A percentile compares a stretch with the other conserved stretches of the same genome.
Conservation (phyloP, 2,113 vertebrate genomes). For the Ictidomys tridecemlineatus region DNA sequence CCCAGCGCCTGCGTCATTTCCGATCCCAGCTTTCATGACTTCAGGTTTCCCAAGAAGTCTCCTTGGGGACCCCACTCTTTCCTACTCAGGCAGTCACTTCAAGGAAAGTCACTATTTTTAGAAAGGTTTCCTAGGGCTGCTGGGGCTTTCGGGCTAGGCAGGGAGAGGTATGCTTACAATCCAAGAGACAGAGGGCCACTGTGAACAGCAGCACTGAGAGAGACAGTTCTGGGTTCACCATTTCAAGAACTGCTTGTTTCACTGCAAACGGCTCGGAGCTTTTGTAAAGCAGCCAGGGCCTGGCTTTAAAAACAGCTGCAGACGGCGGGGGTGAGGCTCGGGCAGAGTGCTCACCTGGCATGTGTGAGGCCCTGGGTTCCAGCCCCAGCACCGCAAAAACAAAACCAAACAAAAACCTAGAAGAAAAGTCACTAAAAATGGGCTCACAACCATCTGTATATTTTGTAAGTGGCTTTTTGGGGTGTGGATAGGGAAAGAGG, state of each 20-base stretch:
- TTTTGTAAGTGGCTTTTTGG: background rate
- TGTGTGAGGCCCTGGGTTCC: background rate
- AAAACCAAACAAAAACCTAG: background rate
- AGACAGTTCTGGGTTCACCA: background rate
- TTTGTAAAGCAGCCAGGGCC: background rate
- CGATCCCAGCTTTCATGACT: background rate
- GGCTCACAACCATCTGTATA: background rate
- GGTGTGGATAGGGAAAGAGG: background rate
- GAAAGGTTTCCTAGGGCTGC: background rate
- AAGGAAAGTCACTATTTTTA: constrained; percentile 66
- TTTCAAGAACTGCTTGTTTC: background rate
- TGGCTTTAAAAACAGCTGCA: background rate
- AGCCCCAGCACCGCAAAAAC: background rate
- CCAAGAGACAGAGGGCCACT: background rate
- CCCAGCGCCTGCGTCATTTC: background rate
- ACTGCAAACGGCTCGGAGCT: background rate
- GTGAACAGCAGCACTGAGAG: background rate
- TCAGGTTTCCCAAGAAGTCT: constrained; percentile 40
- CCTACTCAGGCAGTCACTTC: background rate
- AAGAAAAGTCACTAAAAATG: background rate
- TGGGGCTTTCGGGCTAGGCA: background rate
- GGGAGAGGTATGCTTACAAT: background rate
- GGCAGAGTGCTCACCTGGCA: background rate
- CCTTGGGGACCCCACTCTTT: background rate
- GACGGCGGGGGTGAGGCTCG: background rate